Evolutionary conservation across 35 echinoderm and acorn worm species (phyloP).

Genomic region (Stichopus chloronotus): DNA sequence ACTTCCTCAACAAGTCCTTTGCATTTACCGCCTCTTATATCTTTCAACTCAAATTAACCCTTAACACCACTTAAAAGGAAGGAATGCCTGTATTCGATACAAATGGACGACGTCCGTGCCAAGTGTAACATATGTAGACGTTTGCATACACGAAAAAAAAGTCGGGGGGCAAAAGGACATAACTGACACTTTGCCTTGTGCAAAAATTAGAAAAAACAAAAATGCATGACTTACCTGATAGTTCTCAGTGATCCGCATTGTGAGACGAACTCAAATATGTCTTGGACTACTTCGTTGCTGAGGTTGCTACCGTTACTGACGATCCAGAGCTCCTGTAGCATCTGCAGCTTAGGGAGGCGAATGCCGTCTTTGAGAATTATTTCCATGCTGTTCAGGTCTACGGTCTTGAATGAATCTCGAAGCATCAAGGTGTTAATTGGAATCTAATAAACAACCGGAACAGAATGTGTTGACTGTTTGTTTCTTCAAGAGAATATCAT

Average conservation of each 20-base stretch:
- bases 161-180: background rate
- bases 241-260: background rate
- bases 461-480: conserved; percentile 8
- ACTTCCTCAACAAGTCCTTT: conserved; percentile 7
- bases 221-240: conserved; percentile 7
- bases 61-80: background rate
- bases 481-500: background rate
- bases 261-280: conserved; percentile 2
- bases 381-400: conserved; percentile 24
- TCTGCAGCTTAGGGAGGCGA: conserved; percentile 10
- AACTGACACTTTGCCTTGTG: background rate
- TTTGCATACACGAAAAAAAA: background rate
- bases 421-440: conserved; percentile 28
- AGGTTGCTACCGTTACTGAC: conserved; percentile 14
- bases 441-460: background rate
- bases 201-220: background rate
- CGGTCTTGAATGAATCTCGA: conserved; percentile 11
- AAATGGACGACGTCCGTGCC: background rate
- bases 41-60: background rate
- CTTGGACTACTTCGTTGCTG: conserved; percentile 21
- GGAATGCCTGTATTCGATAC: background rate
- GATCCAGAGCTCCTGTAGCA: conserved; percentile 10
- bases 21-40: background rate
- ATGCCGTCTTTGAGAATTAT: conserved; percentile 19
- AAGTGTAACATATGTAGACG: background rate